Percentiles rank a stretch among this genome's conserved stretches.
phyloP scores from a whole-genome alignment of 2,113 vertebrate species.

The Megaleporinus macrocephalus region DNA sequence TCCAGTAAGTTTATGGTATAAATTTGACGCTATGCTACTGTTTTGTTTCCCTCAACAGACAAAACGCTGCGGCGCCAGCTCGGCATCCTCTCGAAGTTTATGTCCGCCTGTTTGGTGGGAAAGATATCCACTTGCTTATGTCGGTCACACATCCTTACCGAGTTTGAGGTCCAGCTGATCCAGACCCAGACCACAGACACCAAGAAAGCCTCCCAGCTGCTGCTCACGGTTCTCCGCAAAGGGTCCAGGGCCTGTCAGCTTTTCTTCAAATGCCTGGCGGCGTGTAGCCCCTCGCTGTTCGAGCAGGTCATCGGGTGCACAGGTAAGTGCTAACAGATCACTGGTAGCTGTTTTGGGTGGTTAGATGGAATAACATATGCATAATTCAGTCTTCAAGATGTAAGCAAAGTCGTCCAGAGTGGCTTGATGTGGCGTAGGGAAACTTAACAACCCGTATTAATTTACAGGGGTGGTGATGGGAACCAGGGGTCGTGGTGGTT shows the following conservation, averaged over 20 bases:
- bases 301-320: conserved; percentile 33
- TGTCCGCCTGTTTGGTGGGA: conserved; percentile 52
- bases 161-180: conserved; percentile 59
- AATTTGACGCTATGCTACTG: neutral
- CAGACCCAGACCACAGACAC: conserved; percentile 37
- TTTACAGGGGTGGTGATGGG: no score
- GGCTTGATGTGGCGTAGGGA: no score
- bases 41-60: conserved; percentile 34
- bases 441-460: no score
- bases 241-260: conserved; percentile 56
- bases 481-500: no score
- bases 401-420: no score
- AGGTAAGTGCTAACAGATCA: conserved; percentile 52
- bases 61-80: conserved; percentile 44
- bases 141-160: conserved; percentile 41
- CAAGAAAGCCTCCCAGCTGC: conserved; percentile 52
- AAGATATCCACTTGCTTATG: conserved; percentile 50
- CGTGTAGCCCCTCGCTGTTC: conserved; percentile 41
- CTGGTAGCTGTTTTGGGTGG: neutral
- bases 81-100: conserved; percentile 41
- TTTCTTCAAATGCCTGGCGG: conserved; percentile 63
- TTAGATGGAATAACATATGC: no score
- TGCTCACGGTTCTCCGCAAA: conserved; percentile 61
- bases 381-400: neutral
- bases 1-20: neutral